Conservation (phyloP, 1,140 invertebrate species). For the Drosophila teissieri region DNA sequence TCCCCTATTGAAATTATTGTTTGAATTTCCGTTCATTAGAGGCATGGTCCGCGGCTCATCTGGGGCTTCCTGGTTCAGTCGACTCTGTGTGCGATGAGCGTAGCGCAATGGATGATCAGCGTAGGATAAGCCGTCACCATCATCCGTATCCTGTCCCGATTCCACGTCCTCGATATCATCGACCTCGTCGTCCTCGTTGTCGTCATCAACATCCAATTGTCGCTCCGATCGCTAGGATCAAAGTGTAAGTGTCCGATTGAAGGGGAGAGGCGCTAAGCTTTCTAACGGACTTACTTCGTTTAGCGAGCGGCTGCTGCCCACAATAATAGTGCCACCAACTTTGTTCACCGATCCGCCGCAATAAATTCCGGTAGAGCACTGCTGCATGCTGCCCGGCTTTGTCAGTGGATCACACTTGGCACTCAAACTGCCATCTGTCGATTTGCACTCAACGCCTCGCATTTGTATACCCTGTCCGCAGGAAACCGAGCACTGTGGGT, state of each 20-base stretch:
- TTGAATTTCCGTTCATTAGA: constrained; percentile 59
- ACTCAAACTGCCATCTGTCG: constrained; percentile 81
- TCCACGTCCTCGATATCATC: constrained; percentile 70
- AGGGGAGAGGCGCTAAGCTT: too few relatives aligned
- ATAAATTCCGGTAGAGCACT: constrained; percentile 89
- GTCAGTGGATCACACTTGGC: constrained; percentile 85
- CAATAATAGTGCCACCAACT: constrained; percentile 74
- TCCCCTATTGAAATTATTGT: constrained; percentile 51
- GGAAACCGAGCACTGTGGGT: constrained; percentile 92
- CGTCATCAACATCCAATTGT: constrained; percentile 63
- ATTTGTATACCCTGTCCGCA: constrained; percentile 94
- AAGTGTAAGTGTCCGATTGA: constrained; percentile 1
- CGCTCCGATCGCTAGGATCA: constrained; percentile 58
- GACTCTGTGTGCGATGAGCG: constrained; percentile 69
- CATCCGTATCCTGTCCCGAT: constrained; percentile 71
- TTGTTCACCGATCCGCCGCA: constrained; percentile 84
- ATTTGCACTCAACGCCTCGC: constrained; percentile 91
- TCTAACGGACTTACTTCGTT: constrained; percentile 56
- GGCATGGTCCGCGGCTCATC: constrained; percentile 69
- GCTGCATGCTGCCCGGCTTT: constrained; percentile 87
- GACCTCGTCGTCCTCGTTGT: constrained; percentile 69
- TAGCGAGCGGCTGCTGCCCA: constrained; percentile 73
- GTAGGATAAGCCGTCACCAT: constrained; percentile 67
- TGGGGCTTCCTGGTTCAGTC: constrained; percentile 72
- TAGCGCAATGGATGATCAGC: constrained; percentile 73